Percentiles rank a stretch among this genome's conserved stretches.
Conservation (phyloP, 2,888 invertebrate species). For the Neoascia interrupta region DNA sequence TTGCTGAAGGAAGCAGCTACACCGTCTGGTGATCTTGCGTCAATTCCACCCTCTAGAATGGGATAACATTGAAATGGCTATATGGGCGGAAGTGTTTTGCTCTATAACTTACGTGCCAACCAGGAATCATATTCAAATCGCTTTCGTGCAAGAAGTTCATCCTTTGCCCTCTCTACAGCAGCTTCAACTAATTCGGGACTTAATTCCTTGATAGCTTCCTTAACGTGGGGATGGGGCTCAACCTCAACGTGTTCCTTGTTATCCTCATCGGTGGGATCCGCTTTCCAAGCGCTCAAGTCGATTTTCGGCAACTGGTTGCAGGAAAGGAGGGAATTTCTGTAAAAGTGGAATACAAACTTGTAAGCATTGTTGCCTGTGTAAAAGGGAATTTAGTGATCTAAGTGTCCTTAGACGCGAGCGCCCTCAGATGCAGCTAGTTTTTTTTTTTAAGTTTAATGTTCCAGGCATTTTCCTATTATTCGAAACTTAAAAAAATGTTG, state of each 20-base stretch:
- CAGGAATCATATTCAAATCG: constrained; percentile 91
- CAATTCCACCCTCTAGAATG: constrained; percentile 88
- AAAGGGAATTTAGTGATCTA: too few relatives aligned
- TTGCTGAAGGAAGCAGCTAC: constrained; percentile 95
- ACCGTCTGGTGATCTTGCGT: constrained; percentile 91
- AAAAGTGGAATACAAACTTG: rapidly evolving
- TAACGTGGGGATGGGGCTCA: constrained; percentile 75
- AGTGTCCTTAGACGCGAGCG: too few relatives aligned
- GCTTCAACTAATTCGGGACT: constrained; percentile 86
- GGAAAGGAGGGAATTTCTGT: constrained; percentile 86
- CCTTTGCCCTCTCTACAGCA: constrained; percentile 89
- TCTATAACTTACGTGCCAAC: constrained; percentile 83
- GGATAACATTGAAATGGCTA: not conserved
- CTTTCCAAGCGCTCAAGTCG: constrained; percentile 85
- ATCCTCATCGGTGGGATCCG: constrained; percentile 80
- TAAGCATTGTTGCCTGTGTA: too few relatives aligned
- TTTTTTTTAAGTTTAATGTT: too few relatives aligned
- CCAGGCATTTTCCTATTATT: too few relatives aligned
- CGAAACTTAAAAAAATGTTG: too few relatives aligned
- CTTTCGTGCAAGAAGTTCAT: constrained; percentile 87
- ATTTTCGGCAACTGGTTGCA: constrained; percentile 87
- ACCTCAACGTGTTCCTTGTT: constrained; percentile 76
- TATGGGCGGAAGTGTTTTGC: not conserved
- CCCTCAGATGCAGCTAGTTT: too few relatives aligned
- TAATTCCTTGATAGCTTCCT: constrained; percentile 83